phyloP scores from a whole-genome alignment of 2,888 invertebrate genomes.

The Phyllotreta striolata region DNA sequence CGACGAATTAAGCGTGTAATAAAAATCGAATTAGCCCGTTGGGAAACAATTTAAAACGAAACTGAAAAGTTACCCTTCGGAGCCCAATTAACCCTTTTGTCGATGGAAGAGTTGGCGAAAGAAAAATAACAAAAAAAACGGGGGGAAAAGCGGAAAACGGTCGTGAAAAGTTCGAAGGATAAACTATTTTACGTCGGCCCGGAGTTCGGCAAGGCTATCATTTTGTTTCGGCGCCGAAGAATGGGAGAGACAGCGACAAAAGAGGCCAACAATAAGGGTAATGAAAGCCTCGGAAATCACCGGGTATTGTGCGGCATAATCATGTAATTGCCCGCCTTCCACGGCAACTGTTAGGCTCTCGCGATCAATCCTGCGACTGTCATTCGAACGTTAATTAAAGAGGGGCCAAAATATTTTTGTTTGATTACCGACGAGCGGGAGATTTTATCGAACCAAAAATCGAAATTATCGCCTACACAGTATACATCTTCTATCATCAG shows the following conservation, averaged over 20 bases:
- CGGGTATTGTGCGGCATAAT: slow-evolving; percentile 59
- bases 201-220: slow-evolving; percentile 56
- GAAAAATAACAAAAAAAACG: slow-evolving; percentile 48
- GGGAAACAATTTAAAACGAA: no score
- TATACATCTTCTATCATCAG: no score
- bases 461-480: no score
- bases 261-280: slow-evolving; percentile 59
- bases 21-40: no score
- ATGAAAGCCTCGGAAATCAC: slow-evolving; percentile 61
- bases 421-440: slow-evolving; percentile 21
- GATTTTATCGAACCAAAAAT: no score
- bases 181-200: slow-evolving; percentile 42
- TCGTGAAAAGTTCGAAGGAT: slow-evolving; percentile 50
- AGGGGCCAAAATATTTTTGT: slow-evolving; percentile 34
- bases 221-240: slow-evolving; percentile 57
- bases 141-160: slow-evolving; percentile 44
- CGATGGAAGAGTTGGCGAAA: slow-evolving; percentile 43
- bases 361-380: slow-evolving; percentile 59
- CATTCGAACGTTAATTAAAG: slow-evolving; percentile 40
- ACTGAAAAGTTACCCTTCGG: slow-evolving; percentile 1
- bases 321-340: slow-evolving; percentile 56
- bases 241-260: slow-evolving; percentile 55
- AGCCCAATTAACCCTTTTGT: slow-evolving; percentile 42
- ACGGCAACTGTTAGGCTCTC: slow-evolving; percentile 51
- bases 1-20: no score